These are phyloP conservation scores for Sinella curviseta DNA, from an alignment of 1,140 invertebrate genomes.

Conservation along the genomic window DNA sequence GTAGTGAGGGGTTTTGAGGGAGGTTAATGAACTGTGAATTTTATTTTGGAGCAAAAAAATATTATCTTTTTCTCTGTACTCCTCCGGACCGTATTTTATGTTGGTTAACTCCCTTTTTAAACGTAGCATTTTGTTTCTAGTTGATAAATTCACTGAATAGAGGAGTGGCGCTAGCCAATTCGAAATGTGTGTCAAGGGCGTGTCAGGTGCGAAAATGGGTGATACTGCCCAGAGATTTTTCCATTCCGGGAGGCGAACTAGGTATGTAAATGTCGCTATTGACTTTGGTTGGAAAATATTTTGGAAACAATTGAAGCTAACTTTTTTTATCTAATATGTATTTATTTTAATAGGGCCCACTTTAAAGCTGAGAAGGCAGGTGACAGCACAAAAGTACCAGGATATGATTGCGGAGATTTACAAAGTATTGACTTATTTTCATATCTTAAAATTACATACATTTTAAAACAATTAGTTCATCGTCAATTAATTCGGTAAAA, in stretches of 20 bases:
- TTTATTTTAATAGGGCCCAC: conserved; percentile 45
- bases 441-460: too few species aligned
- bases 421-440: conserved; percentile 17
- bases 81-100: neutral
- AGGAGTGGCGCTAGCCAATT: conserved; percentile 76
- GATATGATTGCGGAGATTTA: conserved; percentile 43
- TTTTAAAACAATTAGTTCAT: too few species aligned
- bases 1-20: too few species aligned
- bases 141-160: conserved; percentile 71
- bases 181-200: conserved; percentile 78
- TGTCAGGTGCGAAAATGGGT: conserved; percentile 86
- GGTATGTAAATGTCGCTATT: too few species aligned
- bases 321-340: neutral
- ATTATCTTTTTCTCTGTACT: neutral
- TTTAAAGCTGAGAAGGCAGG: conserved; percentile 44
- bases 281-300: too few species aligned
- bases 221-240: conserved; percentile 83
- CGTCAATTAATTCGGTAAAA: too few species aligned
- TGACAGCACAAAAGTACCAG: conserved; percentile 43
- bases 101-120: neutral
- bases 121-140: conserved; percentile 53
- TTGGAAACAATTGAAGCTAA: neutral
- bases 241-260: conserved; percentile 81
- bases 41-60: neutral
- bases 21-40: too few species aligned